Evolutionary conservation across 2,797 vertebrate species (phyloP).

Genomic region (Brachymystax lenok): DNA sequence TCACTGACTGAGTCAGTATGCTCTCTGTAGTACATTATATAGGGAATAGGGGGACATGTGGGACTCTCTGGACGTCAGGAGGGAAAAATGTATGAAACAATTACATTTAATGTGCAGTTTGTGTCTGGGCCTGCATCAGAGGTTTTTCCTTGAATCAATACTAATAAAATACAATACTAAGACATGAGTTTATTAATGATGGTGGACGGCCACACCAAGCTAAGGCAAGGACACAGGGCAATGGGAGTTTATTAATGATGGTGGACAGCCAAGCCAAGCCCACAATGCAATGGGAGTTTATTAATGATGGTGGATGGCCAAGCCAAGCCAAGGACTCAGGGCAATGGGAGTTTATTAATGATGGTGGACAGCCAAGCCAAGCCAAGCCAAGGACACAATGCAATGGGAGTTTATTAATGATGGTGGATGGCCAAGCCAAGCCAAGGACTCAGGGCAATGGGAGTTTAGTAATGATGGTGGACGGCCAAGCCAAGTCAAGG

Average conservation of each 20-base stretch:
- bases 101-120: conserved; percentile 29
- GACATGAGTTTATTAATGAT: too few species aligned
- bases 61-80: conserved; percentile 20
- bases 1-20: too few species aligned
- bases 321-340: conserved; percentile 7
- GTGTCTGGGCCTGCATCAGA: conserved; percentile 16
- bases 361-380: background rate
- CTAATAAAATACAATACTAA: too few species aligned
- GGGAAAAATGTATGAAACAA: conserved; percentile 36
- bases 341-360: background rate
- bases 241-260: too few species aligned
- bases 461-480: background rate
- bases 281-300: too few species aligned
- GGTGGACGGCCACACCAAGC: too few species aligned
- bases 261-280: too few species aligned
- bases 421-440: background rate
- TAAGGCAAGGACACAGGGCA: too few species aligned
- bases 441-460: background rate
- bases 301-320: background rate
- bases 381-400: conserved; percentile 2
- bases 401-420: background rate
- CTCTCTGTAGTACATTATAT: too few species aligned
- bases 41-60: background rate
- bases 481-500: background rate
- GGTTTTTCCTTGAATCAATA: conserved; percentile 32